Evolutionary conservation across 1,140 invertebrate genomes (phyloP), one percentile per base, ranked within the genome.

Genomic region (Rhopalosiphum padi): DNA sequence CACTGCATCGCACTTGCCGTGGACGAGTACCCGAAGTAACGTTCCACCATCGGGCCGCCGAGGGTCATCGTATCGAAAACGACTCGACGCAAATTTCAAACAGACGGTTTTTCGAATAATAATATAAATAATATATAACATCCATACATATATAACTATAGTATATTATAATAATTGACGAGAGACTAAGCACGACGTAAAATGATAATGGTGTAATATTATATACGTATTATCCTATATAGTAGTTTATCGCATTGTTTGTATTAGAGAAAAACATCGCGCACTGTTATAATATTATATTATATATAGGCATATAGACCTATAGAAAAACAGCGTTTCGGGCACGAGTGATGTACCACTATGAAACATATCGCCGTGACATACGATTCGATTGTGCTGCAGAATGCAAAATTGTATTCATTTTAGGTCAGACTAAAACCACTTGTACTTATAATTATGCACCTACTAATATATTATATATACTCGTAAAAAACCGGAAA

Each of bases 361-460:
- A 3, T n/a, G 60, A 77, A 77, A 77, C n/a, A 77, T 77, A 77
- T n/a, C 15, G 2, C 4, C 30, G 30, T 1, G 15, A 77, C 30
- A 77, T 21, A 77, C 9, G 30, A 68, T 15, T 68, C 4, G 60
- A 77, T n/a, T n/a, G 60, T 51, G 48, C 48, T 51, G 48, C 48
- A 51, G n/a, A 77, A 77, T 77, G 4, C 60, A 6, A 4, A 77
- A 77, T 85, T 85, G 23, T 41, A 9, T 85, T 85, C 41, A 48
- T 88, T 88, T 88, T 88, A 88, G 87, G 87, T 88, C 87, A 88
- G 30, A 6, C n/a, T 43, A 46, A 87, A 30, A 48, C 86, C 30
- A 18, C 30, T 46, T 22, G 46, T 87, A 15, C 25, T 48, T 30
- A 85, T 25, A 21, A 87, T 21, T 30, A n/a, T 37, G 25, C 21